Percentiles rank a stretch among this genome's conserved stretches.
These are phyloP conservation scores for Schlechtendalia chinensis DNA, from an alignment of 1,140 invertebrate genomes.

Conservation along the genomic window DNA sequence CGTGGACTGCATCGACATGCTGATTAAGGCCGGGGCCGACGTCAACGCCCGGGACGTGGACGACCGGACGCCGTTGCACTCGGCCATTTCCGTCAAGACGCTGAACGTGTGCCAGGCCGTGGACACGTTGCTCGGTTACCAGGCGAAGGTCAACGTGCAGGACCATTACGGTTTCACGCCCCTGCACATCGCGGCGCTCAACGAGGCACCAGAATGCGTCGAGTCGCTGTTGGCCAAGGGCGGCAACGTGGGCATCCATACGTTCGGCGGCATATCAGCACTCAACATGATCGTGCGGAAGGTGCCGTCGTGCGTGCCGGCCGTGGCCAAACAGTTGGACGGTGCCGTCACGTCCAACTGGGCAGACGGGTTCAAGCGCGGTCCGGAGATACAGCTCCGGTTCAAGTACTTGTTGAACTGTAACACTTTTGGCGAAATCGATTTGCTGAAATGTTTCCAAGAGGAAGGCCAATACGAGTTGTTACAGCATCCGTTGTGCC, in stretches of 20 bases:
- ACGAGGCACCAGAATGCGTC: constrained; percentile 77
- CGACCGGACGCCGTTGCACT: constrained; percentile 72
- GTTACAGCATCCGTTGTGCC: constrained; percentile 76
- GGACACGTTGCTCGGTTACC: constrained; percentile 70
- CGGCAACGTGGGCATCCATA: constrained; percentile 78
- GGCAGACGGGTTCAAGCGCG: constrained; percentile 71
- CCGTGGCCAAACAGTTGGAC: constrained; percentile 74
- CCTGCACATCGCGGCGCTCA: constrained; percentile 80
- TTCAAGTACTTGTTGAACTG: constrained; percentile 75
- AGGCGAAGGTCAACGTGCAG: constrained; percentile 77
- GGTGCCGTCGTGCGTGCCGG: constrained; percentile 74
- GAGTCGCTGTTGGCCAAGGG: constrained; percentile 78
- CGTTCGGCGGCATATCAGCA: constrained; percentile 77
- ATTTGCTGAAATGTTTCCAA: constrained; percentile 77
- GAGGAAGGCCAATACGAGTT: constrained; percentile 81
- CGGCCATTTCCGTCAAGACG: constrained; percentile 73
- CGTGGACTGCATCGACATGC: constrained; percentile 72
- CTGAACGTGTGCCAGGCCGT: constrained; percentile 72
- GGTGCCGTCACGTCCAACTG: constrained; percentile 74
- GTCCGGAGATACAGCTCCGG: constrained; percentile 75
- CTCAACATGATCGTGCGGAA: constrained; percentile 78
- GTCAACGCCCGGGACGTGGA: constrained; percentile 75
- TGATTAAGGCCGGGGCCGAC: constrained; percentile 72
- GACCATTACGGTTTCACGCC: constrained; percentile 88
- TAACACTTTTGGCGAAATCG: constrained; percentile 74